A percentile compares a stretch with the other conserved stretches of the same genome.
These are phyloP conservation scores for Zaprionus taronus DNA, from an alignment of 1,140 invertebrate species.

Conservation along the genomic window DNA sequence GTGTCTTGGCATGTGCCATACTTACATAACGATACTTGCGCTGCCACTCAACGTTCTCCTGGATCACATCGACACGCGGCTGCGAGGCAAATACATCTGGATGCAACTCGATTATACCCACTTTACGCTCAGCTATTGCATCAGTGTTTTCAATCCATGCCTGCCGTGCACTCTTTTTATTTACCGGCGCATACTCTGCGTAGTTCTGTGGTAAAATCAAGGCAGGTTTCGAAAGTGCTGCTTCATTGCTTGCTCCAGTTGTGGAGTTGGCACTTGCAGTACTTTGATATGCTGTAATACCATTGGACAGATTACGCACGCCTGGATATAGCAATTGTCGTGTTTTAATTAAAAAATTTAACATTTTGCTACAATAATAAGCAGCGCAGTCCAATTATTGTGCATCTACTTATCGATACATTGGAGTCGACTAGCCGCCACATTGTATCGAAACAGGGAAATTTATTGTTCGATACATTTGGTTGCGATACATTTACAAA, in stretches of 20 bases:
- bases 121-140: constrained; percentile 90
- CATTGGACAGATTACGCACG: constrained; percentile 51
- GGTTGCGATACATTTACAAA: background rate
- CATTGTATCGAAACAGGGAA: background rate
- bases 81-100: constrained; percentile 93
- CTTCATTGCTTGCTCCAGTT: constrained; percentile 5
- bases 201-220: constrained; percentile 67
- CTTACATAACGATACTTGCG: constrained; percentile 91
- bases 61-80: constrained; percentile 95
- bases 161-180: constrained; percentile 86
- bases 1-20: constrained; percentile 89
- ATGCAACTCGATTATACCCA: constrained; percentile 94
- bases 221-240: constrained; percentile 6
- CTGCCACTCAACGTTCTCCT: constrained; percentile 96
- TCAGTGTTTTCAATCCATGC: constrained; percentile 97
- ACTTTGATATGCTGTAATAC: constrained; percentile 15
- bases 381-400: constrained; percentile 26
- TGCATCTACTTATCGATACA: constrained; percentile 22
- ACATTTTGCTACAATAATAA: constrained; percentile 61
- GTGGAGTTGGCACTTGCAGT: constrained; percentile 15
- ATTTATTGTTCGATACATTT: background rate
- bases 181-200: constrained; percentile 52
- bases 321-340: constrained; percentile 58
- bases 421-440: constrained; percentile 12
- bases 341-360: constrained; percentile 76